Base-by-base conservation (phyloP, 2,888 invertebrate species). In the Dynastes hyllus region DNA sequence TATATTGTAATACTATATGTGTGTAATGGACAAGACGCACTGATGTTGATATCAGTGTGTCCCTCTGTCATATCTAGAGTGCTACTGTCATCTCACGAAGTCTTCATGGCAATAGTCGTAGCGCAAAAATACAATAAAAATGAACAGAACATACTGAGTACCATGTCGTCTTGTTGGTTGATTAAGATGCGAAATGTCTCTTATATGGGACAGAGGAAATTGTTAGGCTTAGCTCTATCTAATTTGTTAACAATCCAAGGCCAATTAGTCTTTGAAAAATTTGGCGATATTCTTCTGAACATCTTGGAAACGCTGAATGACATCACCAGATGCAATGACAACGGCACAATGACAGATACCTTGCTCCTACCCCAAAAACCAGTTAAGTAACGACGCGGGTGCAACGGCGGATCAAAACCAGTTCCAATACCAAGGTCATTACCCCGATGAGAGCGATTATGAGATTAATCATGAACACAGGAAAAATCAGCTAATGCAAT, bases 271-370 rank as follows among this genome's bases (percentile, higher is more conserved):
- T 89, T 95, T 78, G 93, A 94, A 84, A 91, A 93, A 82, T 94
- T 96, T 87, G 92, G 93, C 45, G 92, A 92, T 37, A 94, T 97
- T 65, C 90, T 97, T 84, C 90, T 94, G 61, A 93, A 93, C 84
- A 91, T 96, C 80, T 92, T 94, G 1, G 95, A 96, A 88, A 93
- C 94, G 0, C 89, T 97, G 65, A 94, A 95, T 86, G 97, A 97
- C 86, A 93, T 96, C 66, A 94, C 94, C 89, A 93, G 93, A 85
- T 91, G 91, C 32, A 94, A 95, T 83, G 93, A 94, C 55, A 90
- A 88, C 81, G 93, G 93, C n/a, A 87, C 89, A 53, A 77, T 83
- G 53, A 81, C 83, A 0, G 89, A 89, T 82, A 86, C 87, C 13
- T 84, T 89, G 16, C 85, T 89, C 13, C 81, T 89, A 55, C 81